Evolutionary conservation across 2,888 invertebrate genomes (phyloP).

Genomic region (Eupithecia vulgata): DNA sequence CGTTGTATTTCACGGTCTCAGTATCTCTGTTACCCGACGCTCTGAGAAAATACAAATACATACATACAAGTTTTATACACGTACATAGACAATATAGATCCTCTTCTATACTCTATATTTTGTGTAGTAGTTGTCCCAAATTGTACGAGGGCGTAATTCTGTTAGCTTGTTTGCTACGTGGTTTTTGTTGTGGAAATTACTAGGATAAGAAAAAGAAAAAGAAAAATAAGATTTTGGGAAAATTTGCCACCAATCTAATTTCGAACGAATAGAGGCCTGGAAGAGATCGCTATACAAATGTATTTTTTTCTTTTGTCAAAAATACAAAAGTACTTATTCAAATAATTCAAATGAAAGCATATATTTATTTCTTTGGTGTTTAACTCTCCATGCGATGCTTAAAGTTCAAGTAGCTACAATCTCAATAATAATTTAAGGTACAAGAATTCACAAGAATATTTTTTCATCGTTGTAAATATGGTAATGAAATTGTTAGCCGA

Average conservation of each 20-base stretch:
- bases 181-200: not conserved
- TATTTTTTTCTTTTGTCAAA: not conserved
- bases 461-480: not conserved
- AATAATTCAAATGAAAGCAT: not conserved
- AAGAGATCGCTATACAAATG: not conserved
- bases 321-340: not conserved
- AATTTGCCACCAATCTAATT: not conserved
- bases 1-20: constrained; percentile 9
- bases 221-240: not conserved
- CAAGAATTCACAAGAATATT: not conserved
- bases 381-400: not conserved
- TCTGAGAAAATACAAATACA: constrained; percentile 1
- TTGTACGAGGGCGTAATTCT: constrained; percentile 1
- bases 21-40: not conserved
- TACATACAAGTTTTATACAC: not conserved
- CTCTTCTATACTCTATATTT: not conserved
- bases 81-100: not conserved
- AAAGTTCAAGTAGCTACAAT: not conserved
- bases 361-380: not conserved
- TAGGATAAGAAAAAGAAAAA: not conserved
- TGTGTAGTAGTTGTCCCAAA: constrained; percentile 3
- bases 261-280: not conserved
- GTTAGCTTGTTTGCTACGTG: constrained; percentile 3
- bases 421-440: constrained; percentile 1
- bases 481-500: not conserved